Conservation (phyloP, 2,888 invertebrate genomes). For the Hirudinaria manillensis region DNA sequence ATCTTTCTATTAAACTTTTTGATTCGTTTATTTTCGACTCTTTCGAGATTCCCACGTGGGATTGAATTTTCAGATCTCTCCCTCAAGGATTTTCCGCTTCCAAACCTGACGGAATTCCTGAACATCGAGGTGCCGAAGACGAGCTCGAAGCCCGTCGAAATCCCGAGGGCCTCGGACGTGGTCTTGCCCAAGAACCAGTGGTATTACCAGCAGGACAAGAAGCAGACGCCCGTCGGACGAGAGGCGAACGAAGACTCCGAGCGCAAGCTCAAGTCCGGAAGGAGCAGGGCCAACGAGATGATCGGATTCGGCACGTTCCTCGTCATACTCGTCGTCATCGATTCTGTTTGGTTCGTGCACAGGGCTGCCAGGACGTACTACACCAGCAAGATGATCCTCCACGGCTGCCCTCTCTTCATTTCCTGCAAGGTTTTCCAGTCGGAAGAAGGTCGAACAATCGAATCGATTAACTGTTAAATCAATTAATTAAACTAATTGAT, state of each 20-base stretch:
- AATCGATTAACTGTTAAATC: neutral
- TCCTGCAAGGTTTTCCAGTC: conserved; percentile 42
- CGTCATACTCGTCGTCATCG: conserved; percentile 45
- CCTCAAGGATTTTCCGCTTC: conserved; percentile 40
- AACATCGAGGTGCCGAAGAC: conserved; percentile 37
- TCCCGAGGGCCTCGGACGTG: conserved; percentile 38
- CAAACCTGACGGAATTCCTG: conserved; percentile 40
- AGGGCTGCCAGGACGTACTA: conserved; percentile 49
- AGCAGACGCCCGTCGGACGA: conserved; percentile 7
- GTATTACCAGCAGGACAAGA: conserved; percentile 41
- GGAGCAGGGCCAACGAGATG: conserved; percentile 33
- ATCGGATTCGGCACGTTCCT: conserved; percentile 40
- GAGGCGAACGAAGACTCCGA: neutral
- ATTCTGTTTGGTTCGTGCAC: conserved; percentile 49
- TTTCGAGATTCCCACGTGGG: neutral
- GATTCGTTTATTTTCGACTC: too few relatives aligned
- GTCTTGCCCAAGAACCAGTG: conserved; percentile 41
- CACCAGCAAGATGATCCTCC: conserved; percentile 47
- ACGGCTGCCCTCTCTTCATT: conserved; percentile 50
- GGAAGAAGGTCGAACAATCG: conserved; percentile 2
- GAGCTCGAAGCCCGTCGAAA: conserved; percentile 33
- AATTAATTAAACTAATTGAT: neutral
- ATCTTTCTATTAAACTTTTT: too few relatives aligned
- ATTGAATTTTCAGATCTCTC: conserved; percentile 38
- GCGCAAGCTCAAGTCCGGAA: conserved; percentile 20